Conservation (phyloP, 37 sponge, comb jelly and placozoan species). For the Halisarca cf. caerulea region DNA sequence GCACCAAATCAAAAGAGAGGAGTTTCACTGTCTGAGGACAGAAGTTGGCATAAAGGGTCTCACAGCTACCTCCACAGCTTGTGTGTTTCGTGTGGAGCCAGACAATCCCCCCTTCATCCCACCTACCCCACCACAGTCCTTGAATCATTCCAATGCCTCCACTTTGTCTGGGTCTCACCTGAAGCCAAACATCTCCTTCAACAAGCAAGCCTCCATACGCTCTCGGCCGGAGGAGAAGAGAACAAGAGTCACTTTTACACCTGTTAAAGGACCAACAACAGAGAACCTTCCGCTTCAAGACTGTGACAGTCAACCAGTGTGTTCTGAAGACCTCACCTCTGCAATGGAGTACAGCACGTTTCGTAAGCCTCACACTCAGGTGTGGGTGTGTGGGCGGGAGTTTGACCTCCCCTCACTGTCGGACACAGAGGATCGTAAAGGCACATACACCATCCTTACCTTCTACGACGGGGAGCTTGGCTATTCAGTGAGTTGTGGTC, state of each 20-base stretch:
- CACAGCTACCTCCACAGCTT: slow-evolving; percentile 61
- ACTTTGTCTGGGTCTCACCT: not conserved
- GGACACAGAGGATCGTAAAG: slow-evolving; percentile 42
- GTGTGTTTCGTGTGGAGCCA: slow-evolving; percentile 61
- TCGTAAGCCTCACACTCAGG: slow-evolving; percentile 46
- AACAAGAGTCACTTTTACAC: no score
- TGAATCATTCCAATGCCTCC: not conserved
- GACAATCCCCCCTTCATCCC: not conserved
- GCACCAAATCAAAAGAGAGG: slow-evolving; percentile 35
- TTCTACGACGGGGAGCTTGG: slow-evolving; percentile 52
- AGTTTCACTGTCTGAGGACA: slow-evolving; percentile 62
- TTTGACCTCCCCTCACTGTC: no score
- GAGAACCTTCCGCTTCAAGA: not conserved
- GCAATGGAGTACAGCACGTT: not conserved
- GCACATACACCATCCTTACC: slow-evolving; percentile 59
- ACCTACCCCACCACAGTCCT: not conserved
- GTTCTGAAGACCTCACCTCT: not conserved
- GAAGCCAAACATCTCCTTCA: not conserved
- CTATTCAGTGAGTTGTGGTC: slow-evolving; percentile 55
- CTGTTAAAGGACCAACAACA: not conserved
- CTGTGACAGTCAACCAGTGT: not conserved
- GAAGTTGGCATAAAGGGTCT: slow-evolving; percentile 44
- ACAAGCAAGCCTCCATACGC: not conserved
- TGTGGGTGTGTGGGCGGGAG: slow-evolving; percentile 82
- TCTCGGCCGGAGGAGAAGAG: not conserved